These are phyloP conservation scores for Lutjanus erythropterus DNA, from an alignment of 2,113 vertebrate species.

Conservation along the genomic window DNA sequence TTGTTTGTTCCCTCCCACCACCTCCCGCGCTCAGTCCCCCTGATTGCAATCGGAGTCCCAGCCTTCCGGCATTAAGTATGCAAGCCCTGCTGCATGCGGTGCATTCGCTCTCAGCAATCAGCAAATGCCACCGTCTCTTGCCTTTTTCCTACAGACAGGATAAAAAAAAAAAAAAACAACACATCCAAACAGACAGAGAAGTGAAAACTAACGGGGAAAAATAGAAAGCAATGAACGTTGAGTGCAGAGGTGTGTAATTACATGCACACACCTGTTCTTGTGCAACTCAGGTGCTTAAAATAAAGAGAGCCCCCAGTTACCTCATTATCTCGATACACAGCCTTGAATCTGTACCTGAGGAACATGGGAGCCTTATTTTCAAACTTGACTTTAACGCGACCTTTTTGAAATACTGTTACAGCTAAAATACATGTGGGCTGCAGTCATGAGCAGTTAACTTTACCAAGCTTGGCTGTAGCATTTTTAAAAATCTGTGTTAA, in stretches of 20 bases:
- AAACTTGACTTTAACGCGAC: neutral
- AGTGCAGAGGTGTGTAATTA: neutral
- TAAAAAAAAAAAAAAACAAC: conserved; percentile 13
- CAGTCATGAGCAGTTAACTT: neutral
- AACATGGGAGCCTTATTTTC: neutral
- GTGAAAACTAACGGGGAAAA: neutral
- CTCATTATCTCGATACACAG: conserved; percentile 16
- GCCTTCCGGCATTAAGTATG: conserved; percentile 64
- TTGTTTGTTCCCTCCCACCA: conserved; percentile 56
- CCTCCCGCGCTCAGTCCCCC: conserved; percentile 33
- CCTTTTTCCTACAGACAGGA: conserved; percentile 16
- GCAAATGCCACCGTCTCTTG: conserved; percentile 54
- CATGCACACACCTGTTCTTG: neutral
- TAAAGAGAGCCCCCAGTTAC: neutral
- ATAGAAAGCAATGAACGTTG: neutral
- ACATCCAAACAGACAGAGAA: conserved; percentile 31
- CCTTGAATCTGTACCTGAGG: neutral
- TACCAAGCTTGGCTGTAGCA: neutral
- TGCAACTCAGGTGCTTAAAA: conserved; percentile 6
- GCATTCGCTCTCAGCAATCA: conserved; percentile 75
- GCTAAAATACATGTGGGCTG: conserved; percentile 1
- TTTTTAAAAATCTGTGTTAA: neutral
- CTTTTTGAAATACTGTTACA: conserved; percentile 3
- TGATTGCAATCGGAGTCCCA: conserved; percentile 75
- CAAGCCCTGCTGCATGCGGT: conserved; percentile 50